Evolutionary conservation across 2,113 vertebrate genomes (phyloP), one percentile per base, ranked within the genome.

Genomic region (Nesoenas mayeri): DNA sequence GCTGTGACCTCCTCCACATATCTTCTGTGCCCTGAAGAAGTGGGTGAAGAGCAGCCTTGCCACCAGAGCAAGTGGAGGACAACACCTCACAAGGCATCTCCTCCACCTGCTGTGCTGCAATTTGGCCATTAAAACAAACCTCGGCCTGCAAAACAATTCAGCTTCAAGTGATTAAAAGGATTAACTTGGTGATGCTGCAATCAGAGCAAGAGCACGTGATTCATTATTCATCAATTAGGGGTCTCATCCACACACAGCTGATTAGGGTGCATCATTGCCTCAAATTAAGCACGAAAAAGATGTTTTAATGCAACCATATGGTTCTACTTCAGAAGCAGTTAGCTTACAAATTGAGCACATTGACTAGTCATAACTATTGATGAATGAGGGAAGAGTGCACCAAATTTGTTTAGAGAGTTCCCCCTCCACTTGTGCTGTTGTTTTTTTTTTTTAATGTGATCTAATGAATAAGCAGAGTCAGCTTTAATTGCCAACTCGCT

Each of bases 211-310:
- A 56, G 90, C 97, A 95, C 72, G 70, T 93, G 97, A 97, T 94
- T 89, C 80, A 85, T 91, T 95, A 96, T 96, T 77, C 95, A 62
- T 95, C 97, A 90, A 79, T 96, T 98, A 92, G 28, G 36, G 93
- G 96, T 85, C 93, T 97, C 95, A 96, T 97, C 97, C 96, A 54
- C 95, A 61, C 96, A 28, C 11, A 25, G 93, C 94, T 97, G 96
- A 97, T 97, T 95, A 97, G 86, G 94, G 98, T 47, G 79, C 98
- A 96, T 97, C 98, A 96, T 98, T 97, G 97, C 96, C 96, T 95
- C 97, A 97, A 98, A 98, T 98, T 97, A 98, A 96, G 95, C 96
- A 97, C 83, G 65, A 95, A 97, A 98, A 91, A 82, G 96, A 94
- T 91, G 96, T 96, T 97, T 96, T 96, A 94, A 95, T 75, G 89